A percentile compares a stretch with the other conserved stretches of the same genome.
These are phyloP conservation scores for Pogonognathellus flavescens DNA, from an alignment of 1,140 invertebrate genomes.

Conservation along the genomic window DNA sequence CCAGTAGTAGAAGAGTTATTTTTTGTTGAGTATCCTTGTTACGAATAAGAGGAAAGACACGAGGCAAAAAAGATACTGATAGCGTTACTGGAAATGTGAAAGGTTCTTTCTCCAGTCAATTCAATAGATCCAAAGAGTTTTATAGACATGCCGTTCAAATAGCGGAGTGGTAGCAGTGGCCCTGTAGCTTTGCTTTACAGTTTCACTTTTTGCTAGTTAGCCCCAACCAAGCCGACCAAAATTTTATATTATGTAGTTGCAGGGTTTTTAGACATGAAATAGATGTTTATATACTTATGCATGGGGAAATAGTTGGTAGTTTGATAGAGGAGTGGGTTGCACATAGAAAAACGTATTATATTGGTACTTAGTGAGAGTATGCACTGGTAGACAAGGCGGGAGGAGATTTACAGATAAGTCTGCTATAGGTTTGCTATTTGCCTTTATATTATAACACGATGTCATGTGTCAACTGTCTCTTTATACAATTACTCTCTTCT, in stretches of 20 bases:
- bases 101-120: constrained; percentile 31
- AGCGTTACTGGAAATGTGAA: not conserved
- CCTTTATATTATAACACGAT: not conserved
- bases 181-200: not conserved
- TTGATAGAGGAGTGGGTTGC: no score
- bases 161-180: not conserved
- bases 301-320: no score
- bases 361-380: not conserved
- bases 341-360: no score
- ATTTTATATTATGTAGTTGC: no score
- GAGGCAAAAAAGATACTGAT: not conserved
- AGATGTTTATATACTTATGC: no score
- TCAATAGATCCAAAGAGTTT: constrained; percentile 31
- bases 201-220: not conserved
- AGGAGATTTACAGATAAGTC: not conserved
- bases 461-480: constrained; percentile 8
- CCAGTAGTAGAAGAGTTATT: no score
- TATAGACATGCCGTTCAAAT: constrained; percentile 41
- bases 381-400: no score
- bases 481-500: not conserved
- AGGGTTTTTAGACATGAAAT: no score
- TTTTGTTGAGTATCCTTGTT: no score
- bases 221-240: no score
- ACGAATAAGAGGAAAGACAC: no score
- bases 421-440: no score